Base-by-base conservation (phyloP, 2,888 invertebrate genomes). In the Brachyopa scutellaris region DNA sequence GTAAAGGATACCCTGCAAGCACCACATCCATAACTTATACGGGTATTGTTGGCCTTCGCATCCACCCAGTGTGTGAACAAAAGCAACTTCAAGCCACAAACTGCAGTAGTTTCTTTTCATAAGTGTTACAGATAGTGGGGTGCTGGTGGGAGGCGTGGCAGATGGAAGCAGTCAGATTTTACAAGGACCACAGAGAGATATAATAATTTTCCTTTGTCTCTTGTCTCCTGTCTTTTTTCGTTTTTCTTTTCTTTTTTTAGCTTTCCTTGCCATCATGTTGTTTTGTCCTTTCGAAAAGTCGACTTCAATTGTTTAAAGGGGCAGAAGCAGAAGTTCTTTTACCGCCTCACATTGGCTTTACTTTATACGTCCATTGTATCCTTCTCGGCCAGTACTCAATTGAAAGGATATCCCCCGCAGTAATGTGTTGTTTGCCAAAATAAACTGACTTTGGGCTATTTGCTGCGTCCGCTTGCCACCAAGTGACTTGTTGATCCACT, bases 401-500 rank as follows among this genome's bases (percentile, higher is more conserved):
- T 47, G 55, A 55, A 55, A 64, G 19, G 62, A 55, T 55, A 72
- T 66, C 49, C 49, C 42, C 38, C 11, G 23, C 19, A 59, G 73
- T 33, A 53, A 67, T 66, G 42, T 53, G 78, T 47, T 72, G 59
- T 78, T 51, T 61, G 59, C 3, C 55, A 55, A 67, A 74, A 55
- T 26, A 67, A 73, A 67, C 67, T 26, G 23, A 55, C 74, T 67
- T 31, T 5, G 4, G 47, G 67, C 57, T 62, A 80, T 76, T 80
- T 76, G 79, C 19, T 55, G 61, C 38, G 57, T 57, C 69, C 69
- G 57, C 40, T 80, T 80, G 64, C 64, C 67, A 59, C 69, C 62
- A 64, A 59, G 49, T 80, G 62, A 80, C 80, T 80, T 80, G 80
- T 80, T 80, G 80, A 80, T 76, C 80, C 57, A 57, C 62, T 55